phyloP scores from a whole-genome alignment of 2,888 invertebrate species.

The Cheilosia impressa region DNA sequence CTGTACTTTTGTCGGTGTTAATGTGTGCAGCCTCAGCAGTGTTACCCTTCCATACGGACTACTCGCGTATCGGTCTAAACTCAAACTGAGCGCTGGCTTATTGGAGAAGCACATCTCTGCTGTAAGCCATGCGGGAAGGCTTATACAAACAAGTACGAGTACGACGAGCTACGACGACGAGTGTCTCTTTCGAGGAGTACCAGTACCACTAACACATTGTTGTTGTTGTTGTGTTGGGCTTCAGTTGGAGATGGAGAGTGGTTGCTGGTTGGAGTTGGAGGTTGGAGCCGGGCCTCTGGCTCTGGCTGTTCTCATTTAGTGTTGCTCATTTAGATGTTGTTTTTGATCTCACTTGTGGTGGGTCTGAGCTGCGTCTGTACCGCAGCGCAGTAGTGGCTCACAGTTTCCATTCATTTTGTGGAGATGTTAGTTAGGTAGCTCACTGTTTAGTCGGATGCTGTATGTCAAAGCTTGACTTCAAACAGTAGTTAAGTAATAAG shows the following conservation, averaged over 20 bases:
- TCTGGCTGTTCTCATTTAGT: slow-evolving; percentile 9
- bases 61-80: slow-evolving; percentile 69
- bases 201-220: background rate
- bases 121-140: slow-evolving; percentile 6
- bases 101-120: slow-evolving; percentile 44
- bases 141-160: background rate
- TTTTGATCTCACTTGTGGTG: slow-evolving; percentile 44
- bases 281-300: slow-evolving; percentile 34
- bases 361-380: slow-evolving; percentile 7
- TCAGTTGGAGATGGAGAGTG: background rate
- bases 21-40: background rate
- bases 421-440: slow-evolving; percentile 14
- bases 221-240: slow-evolving; percentile 5
- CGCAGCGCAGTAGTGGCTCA: background rate
- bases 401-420: slow-evolving; percentile 18
- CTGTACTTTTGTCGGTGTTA: slow-evolving; percentile 2
- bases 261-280: slow-evolving; percentile 10
- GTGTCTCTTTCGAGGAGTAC: slow-evolving; percentile 24
- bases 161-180: background rate
- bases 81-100: slow-evolving; percentile 68
- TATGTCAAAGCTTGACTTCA: slow-evolving; percentile 19
- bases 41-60: slow-evolving; percentile 47
- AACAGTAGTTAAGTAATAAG: background rate
- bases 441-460: background rate
- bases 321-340: slow-evolving; percentile 26